Conservation (phyloP, 2,113 vertebrate species). For the Cercocebus atys region DNA sequence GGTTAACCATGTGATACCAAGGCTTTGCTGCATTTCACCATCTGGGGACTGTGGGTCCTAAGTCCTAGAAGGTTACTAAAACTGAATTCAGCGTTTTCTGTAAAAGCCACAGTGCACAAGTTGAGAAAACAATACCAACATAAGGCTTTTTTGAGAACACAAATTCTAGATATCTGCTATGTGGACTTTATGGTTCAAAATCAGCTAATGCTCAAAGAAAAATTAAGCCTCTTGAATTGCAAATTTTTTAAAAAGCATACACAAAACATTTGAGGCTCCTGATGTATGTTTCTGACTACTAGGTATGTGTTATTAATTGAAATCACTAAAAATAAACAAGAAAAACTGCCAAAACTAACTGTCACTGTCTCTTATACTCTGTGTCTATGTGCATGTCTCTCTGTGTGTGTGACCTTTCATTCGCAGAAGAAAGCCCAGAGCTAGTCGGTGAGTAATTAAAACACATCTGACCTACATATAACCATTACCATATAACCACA, state of each 20-base stretch:
- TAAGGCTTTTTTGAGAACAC: not conserved
- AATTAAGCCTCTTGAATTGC: not conserved
- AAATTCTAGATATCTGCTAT: not conserved
- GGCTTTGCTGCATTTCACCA: not conserved
- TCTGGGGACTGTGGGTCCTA: not conserved
- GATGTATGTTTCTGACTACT: not conserved
- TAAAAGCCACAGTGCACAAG: not conserved
- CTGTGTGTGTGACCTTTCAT: not conserved
- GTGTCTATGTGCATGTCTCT: not conserved
- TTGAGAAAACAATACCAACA: not conserved
- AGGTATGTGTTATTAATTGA: not conserved
- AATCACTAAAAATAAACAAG: not conserved
- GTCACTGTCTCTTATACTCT: not conserved
- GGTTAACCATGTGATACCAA: not conserved
- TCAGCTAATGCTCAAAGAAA: not conserved
- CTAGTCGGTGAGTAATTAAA: not conserved
- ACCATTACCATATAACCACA: too few relatives aligned
- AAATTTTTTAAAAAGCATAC: not conserved
- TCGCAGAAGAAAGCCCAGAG: not conserved
- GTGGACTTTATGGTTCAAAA: slow-evolving; percentile 10
- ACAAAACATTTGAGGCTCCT: not conserved
- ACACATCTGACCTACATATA: not conserved
- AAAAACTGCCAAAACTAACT: not conserved
- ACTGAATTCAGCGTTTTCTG: not conserved
- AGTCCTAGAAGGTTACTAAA: not conserved